Base-by-base conservation (phyloP, 2,113 vertebrate species). In the Oenanthe oenanthe region DNA sequence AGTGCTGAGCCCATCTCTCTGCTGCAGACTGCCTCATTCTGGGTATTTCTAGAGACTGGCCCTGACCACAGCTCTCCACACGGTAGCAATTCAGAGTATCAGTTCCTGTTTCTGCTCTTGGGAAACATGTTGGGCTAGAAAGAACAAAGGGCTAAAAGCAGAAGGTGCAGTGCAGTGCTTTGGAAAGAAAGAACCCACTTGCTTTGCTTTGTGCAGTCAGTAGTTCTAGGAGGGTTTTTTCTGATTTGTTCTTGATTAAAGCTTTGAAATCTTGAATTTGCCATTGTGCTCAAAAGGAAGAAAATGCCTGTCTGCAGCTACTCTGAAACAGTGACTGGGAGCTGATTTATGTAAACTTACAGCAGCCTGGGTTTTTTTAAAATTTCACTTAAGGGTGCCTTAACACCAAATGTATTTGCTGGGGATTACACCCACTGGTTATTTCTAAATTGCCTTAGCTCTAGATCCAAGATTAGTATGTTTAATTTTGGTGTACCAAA, bases 141-240 rank as follows among this genome's bases (percentile, higher is more conserved):
- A 56, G 22, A 80, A 22, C 4, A 4, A 53, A 81, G 54, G 50
- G 15, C 3, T 60, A 10, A 79, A 83, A 79, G 62, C 40, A 24
- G 75, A 45, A 62, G 40, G 57, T 40, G 43, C 22, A 13, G 42
- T 7, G 42, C 47, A 76, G 54, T 43, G 32, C 53, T 78, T 75
- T 36, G 47, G 31, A 13, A 65, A 24, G 72, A 38, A 58, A 67
- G 43, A 22, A 0, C 2, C 14, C 17, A 25, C 22, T 20, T 1
- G 0, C 25, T 79, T 65, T 42, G 34, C 61, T 81, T 58, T 5
- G 2, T 1, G 1, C 15, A 22, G 26, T 50, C 57, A 2, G 1
- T 50, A 58, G 66, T 18, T 75, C 28, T 36, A 32, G 40, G 43
- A 42, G 12, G 0, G 14, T 53, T 84, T 61, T 65, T 62, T 38